A percentile compares a stretch with the other conserved stretches of the same genome.
Conservation (phyloP, 1,140 invertebrate species). For the Dermatophagoides farinae region DNA sequence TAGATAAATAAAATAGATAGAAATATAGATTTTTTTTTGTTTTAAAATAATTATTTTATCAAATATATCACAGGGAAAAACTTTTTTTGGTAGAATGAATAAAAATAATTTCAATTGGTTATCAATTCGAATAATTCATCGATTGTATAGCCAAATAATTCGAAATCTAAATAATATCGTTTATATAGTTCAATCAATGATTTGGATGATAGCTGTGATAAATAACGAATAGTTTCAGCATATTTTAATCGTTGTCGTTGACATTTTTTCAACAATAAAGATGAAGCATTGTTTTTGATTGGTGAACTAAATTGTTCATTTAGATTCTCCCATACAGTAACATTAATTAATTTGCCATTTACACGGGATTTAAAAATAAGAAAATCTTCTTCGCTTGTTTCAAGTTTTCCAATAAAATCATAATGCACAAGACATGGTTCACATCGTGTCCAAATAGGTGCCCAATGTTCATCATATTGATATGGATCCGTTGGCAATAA, state of each 20-base stretch:
- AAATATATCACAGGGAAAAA: too few species aligned
- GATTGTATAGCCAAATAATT: conserved; percentile 56
- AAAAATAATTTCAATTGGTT: not conserved
- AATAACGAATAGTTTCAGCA: conserved; percentile 30
- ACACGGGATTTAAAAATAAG: conserved; percentile 10
- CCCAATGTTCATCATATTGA: conserved; percentile 23
- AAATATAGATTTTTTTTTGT: too few species aligned
- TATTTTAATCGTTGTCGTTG: not conserved
- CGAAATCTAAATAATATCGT: conserved; percentile 49
- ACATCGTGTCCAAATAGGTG: conserved; percentile 22
- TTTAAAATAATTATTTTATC: too few species aligned
- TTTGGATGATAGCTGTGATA: conserved; percentile 34
- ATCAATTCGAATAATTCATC: conserved; percentile 33
- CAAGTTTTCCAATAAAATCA: conserved; percentile 25
- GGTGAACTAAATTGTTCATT: not conserved
- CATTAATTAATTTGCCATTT: not conserved
- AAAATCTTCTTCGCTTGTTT: conserved; percentile 22
- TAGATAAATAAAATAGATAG: too few species aligned
- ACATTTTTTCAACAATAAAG: not conserved
- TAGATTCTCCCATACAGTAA: conserved; percentile 5
- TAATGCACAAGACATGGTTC: conserved; percentile 23
- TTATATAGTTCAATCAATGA: conserved; percentile 40
- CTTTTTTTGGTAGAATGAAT: too few species aligned
- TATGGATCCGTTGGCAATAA: conserved; percentile 18
- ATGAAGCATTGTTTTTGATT: not conserved